Conservation (phyloP, 2,797 vertebrate species). For the Diceros bicornis region DNA sequence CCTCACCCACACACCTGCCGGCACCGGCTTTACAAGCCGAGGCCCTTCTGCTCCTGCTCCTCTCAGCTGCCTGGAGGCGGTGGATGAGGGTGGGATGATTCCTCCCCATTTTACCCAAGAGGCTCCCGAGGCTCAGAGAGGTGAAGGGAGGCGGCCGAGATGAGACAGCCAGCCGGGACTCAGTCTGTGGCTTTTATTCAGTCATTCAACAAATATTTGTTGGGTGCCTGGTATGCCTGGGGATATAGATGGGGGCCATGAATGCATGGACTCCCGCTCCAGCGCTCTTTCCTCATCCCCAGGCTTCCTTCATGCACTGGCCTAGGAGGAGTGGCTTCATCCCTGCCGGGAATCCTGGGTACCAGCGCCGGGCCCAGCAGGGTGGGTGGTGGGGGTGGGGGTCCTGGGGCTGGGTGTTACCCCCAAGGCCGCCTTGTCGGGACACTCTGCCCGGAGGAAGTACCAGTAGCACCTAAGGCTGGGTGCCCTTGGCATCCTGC, state of each 20-base stretch:
- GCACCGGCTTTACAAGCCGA: background rate
- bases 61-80: background rate
- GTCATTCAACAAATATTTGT: background rate
- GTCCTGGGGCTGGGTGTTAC: too few relatives aligned
- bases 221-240: background rate
- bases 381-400: background rate
- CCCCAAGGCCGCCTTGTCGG: accelerated
- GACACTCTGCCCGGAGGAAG: background rate
- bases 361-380: background rate
- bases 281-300: background rate
- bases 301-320: background rate
- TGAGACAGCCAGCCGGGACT: background rate
- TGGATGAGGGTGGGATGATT: accelerated
- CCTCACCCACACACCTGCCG: accelerated
- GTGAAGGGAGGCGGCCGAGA: background rate
- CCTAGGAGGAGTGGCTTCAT: too few relatives aligned
- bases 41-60: too few relatives aligned
- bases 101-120: background rate
- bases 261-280: background rate
- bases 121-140: background rate
- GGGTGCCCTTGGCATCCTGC: accelerated
- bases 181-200: background rate
- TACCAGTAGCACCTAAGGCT: accelerated
- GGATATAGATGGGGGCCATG: too few relatives aligned
- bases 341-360: accelerated